Conservation (phyloP, 2,888 invertebrate species). For the Rhagium mordax region DNA sequence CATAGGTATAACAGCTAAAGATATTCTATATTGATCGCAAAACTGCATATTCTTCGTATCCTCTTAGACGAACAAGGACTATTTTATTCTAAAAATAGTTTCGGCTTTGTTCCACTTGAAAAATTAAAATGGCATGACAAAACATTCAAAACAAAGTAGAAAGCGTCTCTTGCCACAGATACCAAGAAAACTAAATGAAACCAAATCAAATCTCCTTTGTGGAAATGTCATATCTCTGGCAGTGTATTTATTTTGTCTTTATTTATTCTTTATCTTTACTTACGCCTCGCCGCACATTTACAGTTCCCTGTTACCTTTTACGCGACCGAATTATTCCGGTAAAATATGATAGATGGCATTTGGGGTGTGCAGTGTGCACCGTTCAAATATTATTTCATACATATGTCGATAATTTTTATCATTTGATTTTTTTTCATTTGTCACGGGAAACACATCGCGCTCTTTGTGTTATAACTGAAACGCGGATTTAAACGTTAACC, state of each 20-base stretch:
- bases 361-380: neutral
- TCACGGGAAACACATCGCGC: neutral
- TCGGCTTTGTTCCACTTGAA: conserved; percentile 6
- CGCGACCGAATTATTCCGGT: conserved; percentile 28
- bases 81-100: neutral
- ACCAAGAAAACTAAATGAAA: conserved; percentile 55
- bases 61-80: neutral
- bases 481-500: too few relatives aligned
- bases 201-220: conserved; percentile 62
- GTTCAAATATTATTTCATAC: neutral
- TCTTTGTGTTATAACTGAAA: too few relatives aligned
- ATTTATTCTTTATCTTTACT: conserved; percentile 68
- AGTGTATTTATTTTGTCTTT: conserved; percentile 65
- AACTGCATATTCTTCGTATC: neutral
- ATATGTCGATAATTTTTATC: conserved; percentile 2
- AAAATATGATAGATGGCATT: neutral
- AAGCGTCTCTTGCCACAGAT: conserved; percentile 24
- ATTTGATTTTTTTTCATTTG: neutral
- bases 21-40: too few relatives aligned
- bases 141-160: conserved; percentile 23
- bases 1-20: too few relatives aligned
- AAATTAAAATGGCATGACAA: conserved; percentile 35
- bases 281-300: conserved; percentile 62
- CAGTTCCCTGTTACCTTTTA: conserved; percentile 43
- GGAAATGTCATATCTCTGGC: conserved; percentile 60